Percentiles rank a stretch among this genome's conserved stretches.
phyloP scores from a whole-genome alignment of 2,797 vertebrate species.

The Argentina silus region DNA sequence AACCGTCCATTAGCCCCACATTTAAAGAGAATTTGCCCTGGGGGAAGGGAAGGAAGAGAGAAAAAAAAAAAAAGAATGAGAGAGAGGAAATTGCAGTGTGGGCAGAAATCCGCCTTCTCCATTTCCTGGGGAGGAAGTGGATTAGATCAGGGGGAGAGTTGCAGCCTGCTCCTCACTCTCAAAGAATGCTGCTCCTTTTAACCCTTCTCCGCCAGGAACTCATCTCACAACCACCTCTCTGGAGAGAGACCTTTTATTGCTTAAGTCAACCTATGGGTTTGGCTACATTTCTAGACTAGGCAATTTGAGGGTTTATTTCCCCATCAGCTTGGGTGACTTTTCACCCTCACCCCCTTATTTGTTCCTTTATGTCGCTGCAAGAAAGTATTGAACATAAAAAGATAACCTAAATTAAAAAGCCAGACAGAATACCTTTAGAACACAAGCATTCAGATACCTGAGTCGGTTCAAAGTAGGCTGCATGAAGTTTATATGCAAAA shows the following conservation, averaged over 20 bases:
- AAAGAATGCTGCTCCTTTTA: constrained; percentile 68
- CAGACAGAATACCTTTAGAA: too few species aligned
- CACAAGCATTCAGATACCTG: too few species aligned
- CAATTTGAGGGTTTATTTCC: not conserved
- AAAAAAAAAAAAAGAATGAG: constrained; percentile 62
- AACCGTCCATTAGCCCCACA: constrained; percentile 67
- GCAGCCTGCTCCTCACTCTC: constrained; percentile 67
- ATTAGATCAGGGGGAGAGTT: constrained; percentile 73
- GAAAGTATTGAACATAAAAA: too few species aligned
- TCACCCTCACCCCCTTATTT: not conserved
- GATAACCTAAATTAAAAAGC: too few species aligned
- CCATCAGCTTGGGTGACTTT: not conserved
- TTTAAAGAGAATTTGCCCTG: constrained; percentile 63
- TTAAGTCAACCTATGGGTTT: not conserved
- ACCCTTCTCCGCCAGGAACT: constrained; percentile 42
- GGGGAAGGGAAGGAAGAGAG: constrained; percentile 27
- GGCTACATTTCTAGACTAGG: not conserved
- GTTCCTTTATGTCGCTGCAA: not conserved
- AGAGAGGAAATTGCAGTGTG: constrained; percentile 92
- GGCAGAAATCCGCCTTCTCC: constrained; percentile 90
- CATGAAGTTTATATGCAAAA: too few species aligned
- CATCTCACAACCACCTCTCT: not conserved
- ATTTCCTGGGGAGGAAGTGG: constrained; percentile 93
- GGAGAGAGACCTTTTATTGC: not conserved
- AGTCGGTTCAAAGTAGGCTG: too few species aligned